Base-by-base conservation (phyloP, 2,888 invertebrate species). In the Xylota segnis region DNA sequence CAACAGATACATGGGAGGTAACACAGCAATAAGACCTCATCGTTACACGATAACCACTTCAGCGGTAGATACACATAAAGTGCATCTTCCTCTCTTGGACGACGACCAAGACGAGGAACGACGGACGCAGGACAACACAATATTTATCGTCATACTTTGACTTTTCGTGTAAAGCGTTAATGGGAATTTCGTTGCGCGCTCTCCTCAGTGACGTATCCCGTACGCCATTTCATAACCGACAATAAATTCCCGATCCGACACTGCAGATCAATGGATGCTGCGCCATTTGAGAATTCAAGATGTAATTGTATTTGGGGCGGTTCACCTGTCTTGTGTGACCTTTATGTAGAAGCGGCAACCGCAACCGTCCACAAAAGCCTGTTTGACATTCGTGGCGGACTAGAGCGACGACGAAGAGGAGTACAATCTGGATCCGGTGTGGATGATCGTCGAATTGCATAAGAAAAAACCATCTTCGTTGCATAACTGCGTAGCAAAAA, bases 301-400 rank as follows among this genome's bases (percentile, higher is more conserved):
- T 71, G 72, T 68, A 86, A 77, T 86, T 75, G 75, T 40, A 68
- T 82, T 76, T 86, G 86, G 86, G 86, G 86, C 86, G 86, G 76
- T 86, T 77, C 86, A 86, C 77, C 77, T 77, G 72, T 72, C 71
- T 71, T 77, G 83, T 76, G 47, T 65, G 82, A 86, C 86, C 86
- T 86, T 86, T 86, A 23, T 23, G 3, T 3, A 23, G n/a, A 23
- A 23, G 23, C 23, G 23, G 58, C 68, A 82, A 43, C 16, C 82
- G 47, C 54, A 54, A 45, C n/a, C 75, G 82, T 66, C 81, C 7
- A 34, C 86, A 40, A 70, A 37, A 86, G 82, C 66, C 82, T 54
- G 59, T 71, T 76, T 86, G 82, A 86, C 86, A 86, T 86, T 86
- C 75, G 75, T 65, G 34, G 2, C 29, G 47, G 63, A 40, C 16